phyloP scores from a whole-genome alignment of 2,888 invertebrate genomes.

The Euphydryas editha region DNA sequence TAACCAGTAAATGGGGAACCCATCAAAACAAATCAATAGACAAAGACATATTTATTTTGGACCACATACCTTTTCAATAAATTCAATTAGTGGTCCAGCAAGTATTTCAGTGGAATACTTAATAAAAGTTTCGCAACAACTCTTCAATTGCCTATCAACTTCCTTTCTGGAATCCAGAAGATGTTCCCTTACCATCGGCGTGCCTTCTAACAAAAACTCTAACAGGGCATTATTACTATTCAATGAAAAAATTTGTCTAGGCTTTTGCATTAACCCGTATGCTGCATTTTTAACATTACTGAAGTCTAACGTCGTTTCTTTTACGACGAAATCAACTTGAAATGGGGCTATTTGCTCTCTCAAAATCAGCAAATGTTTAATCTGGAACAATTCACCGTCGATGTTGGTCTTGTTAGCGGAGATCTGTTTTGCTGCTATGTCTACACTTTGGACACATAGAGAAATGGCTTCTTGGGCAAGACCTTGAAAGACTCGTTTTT shows the following conservation, averaged over 20 bases:
- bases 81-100: constrained; percentile 88
- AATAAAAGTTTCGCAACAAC: constrained; percentile 95
- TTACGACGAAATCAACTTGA: constrained; percentile 96
- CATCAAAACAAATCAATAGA: too few species aligned
- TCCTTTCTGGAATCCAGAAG: constrained; percentile 97
- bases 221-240: constrained; percentile 95
- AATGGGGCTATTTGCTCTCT: constrained; percentile 99
- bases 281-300: constrained; percentile 95
- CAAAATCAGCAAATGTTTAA: constrained; percentile 98
- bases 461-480: constrained; percentile 97
- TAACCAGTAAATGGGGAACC: too few species aligned
- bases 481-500: constrained; percentile 97
- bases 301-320: constrained; percentile 97
- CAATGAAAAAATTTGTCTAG: constrained; percentile 93
- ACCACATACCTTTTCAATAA: constrained; percentile 88
- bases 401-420: constrained; percentile 88
- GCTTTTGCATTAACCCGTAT: constrained; percentile 88
- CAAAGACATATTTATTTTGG: background rate
- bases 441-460: constrained; percentile 95
- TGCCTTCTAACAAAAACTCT: constrained; percentile 96
- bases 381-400: constrained; percentile 98
- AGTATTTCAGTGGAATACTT: constrained; percentile 89
- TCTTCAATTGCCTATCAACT: constrained; percentile 96
- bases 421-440: constrained; percentile 91
- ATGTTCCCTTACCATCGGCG: constrained; percentile 96